Base-by-base conservation (phyloP, 2,888 invertebrate species). In the Epirrhoe tristata region DNA sequence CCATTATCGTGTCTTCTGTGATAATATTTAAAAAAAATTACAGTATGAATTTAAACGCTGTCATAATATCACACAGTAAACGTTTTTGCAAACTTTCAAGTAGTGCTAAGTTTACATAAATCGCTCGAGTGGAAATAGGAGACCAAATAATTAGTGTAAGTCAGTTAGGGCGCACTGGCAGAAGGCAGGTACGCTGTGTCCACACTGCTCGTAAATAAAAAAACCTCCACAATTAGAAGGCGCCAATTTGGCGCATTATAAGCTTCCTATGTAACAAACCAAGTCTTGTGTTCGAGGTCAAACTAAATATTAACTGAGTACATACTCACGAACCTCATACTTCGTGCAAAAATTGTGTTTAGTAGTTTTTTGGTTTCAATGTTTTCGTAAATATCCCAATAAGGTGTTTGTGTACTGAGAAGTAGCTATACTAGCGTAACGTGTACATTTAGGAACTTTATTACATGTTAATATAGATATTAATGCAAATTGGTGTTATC, bases 151-250 rank as follows among this genome's bases (percentile, higher is more conserved):
- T 63, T 46, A 58, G 58, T 36, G 10, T 54, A 63, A 63, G 54
- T 57, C 32, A 32, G 51, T 57, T 63, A 52, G 39, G 52, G 24
- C 32, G 59, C 46, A 36, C 34, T 72, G 71, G 74, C 81, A 83
- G 82, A 80, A 81, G 78, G 82, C 80, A 80, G 80, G 72, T 77
- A 77, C 81, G 83, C 77, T 14, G 53, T 85, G 85, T 85, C 84
- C 82, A 83, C 83, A 78, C 77, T 81, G 84, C 81, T 86, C 87
- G 84, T 90, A 91, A 90, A 90, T 91, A 87, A 89, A 82, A n/a
- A 86, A 76, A 77, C 86, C 88, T 87, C 84, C 84, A 88, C 91
- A 90, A 91, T 91, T 89, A 92, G 87, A 77, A 85, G 90, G 91
- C 91, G 89, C 88, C 90, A 84, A 90, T 90, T 90, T 88, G 88